Evolutionary conservation across 2,797 vertebrate genomes (phyloP), one percentile per base, ranked within the genome.

Genomic region (Sebastolobus alascanus): DNA sequence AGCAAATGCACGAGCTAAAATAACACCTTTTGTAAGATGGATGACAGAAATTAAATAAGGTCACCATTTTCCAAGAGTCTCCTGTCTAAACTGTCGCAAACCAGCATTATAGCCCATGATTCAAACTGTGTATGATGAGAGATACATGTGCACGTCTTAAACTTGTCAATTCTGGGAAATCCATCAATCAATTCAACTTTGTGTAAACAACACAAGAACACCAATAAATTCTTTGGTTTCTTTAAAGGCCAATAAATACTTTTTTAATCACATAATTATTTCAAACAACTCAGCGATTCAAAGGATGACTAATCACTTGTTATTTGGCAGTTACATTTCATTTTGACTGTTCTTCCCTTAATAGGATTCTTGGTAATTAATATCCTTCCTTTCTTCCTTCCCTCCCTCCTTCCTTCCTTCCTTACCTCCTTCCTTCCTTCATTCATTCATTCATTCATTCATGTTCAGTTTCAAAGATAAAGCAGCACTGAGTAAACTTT

Each of bases 1-100:
- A 64, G 31, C 18, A 35, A 80, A 77, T n/a, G 50, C n/a, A 59
- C 10, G 22, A 40, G 73, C 65, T 80, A 75, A 81, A 86, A 87
- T 77, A 76, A 80, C 75, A 86, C 81, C 75, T 83, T 88, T 79
- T 67, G 60, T 70, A 72, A 88, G 82, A 89, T 75, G 80, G 75
- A 75, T 77, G 76, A 80, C 79, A 80, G 80, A 85, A 87, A 90
- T 88, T 54, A 84, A 90, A 89, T 74, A 83, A 83, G 83, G 88
- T 87, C 79, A 90, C 58, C 61, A 58, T 82, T 88, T 83, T 80
- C 60, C 64, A 68, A 29, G 50, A 43, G 63, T 58, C 60, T 68
- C 59, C 61, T 52, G 55, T 88, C 78, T 82, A 35, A 89, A 86
- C 76, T 83, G 84, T 73, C 86, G 78, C 72, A 83, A 88, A 77